Conservation (phyloP, 2,797 vertebrate species). For the Acipenser ruthenus region DNA sequence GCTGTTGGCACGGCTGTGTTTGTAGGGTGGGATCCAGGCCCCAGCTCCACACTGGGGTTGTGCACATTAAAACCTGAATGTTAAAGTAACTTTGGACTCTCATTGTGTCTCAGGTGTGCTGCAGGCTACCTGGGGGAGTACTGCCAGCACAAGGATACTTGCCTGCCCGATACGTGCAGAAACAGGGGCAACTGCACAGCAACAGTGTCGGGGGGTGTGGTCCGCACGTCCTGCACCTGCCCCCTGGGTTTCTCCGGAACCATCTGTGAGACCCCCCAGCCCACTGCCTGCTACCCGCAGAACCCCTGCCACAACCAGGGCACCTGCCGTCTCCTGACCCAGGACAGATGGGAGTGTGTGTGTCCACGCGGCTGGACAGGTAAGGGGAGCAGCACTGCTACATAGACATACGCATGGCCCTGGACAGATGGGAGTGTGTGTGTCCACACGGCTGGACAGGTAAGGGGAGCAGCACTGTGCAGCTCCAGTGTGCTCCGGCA, state of each 20-base stretch:
- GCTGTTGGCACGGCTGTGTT: no score
- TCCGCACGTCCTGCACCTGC: slow-evolving; percentile 63
- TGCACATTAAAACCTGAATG: no score
- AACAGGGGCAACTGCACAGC: slow-evolving; percentile 80
- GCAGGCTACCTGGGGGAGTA: slow-evolving; percentile 82
- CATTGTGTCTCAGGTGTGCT: slow-evolving; percentile 58
- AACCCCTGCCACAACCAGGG: slow-evolving; percentile 77
- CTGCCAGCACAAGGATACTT: slow-evolving; percentile 83
- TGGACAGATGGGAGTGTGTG: slow-evolving; percentile 68
- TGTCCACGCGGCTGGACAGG: slow-evolving; percentile 80
- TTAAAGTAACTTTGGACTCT: no score
- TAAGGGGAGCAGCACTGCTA: slow-evolving; percentile 33
- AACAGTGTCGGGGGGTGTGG: slow-evolving; percentile 56
- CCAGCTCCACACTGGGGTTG: no score
- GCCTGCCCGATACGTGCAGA: slow-evolving; percentile 69
- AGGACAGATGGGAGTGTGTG: slow-evolving; percentile 68
- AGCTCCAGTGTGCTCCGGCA: no score
- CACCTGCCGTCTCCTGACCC: slow-evolving; percentile 61
- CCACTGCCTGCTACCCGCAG: slow-evolving; percentile 72
- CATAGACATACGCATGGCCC: no score
- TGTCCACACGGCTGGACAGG: slow-evolving; percentile 80
- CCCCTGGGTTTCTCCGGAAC: slow-evolving; percentile 69
- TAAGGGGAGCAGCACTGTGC: slow-evolving; percentile 31
- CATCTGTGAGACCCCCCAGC: slow-evolving; percentile 70
- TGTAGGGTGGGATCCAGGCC: no score